phyloP scores from a whole-genome alignment of 2,888 invertebrate genomes.

The Drosophila pegasa region DNA sequence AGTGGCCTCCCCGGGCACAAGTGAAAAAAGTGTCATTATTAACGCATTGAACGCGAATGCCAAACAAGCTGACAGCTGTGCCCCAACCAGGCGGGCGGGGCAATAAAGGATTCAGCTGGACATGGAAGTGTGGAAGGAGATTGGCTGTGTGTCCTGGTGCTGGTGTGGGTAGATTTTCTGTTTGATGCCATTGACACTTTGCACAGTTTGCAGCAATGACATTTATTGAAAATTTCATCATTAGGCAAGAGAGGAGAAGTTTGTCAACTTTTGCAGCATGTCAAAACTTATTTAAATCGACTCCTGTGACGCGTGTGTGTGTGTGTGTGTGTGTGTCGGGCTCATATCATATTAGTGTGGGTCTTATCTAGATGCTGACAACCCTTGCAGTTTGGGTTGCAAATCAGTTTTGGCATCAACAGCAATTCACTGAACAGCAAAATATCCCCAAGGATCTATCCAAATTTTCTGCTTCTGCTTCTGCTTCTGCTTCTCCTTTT shows the following conservation, averaged over 20 bases:
- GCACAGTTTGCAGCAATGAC: constrained; percentile 67
- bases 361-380: constrained; percentile 55
- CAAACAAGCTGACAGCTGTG: constrained; percentile 73
- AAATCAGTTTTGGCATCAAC: constrained; percentile 71
- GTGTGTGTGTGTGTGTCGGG: background rate
- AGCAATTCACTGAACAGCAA: constrained; percentile 76
- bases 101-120: constrained; percentile 14
- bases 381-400: constrained; percentile 59
- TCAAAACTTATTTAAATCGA: constrained; percentile 77
- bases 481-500: constrained; percentile 18
- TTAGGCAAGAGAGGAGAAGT: constrained; percentile 49
- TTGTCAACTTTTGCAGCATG: constrained; percentile 62
- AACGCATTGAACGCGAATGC: constrained; percentile 74
- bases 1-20: background rate
- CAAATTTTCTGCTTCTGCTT: constrained; percentile 7
- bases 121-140: background rate
- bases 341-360: constrained; percentile 61
- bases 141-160: background rate
- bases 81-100: constrained; percentile 21
- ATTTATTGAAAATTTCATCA: constrained; percentile 78
- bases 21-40: constrained; percentile 77
- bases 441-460: constrained; percentile 73
- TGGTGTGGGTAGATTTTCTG: constrained; percentile 44
- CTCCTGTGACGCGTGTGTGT: constrained; percentile 58
- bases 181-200: constrained; percentile 68